A percentile compares a stretch with the other conserved stretches of the same genome.
These are phyloP conservation scores for Strix occidentalis DNA, from an alignment of 2,797 vertebrate genomes.

Conservation along the genomic window DNA sequence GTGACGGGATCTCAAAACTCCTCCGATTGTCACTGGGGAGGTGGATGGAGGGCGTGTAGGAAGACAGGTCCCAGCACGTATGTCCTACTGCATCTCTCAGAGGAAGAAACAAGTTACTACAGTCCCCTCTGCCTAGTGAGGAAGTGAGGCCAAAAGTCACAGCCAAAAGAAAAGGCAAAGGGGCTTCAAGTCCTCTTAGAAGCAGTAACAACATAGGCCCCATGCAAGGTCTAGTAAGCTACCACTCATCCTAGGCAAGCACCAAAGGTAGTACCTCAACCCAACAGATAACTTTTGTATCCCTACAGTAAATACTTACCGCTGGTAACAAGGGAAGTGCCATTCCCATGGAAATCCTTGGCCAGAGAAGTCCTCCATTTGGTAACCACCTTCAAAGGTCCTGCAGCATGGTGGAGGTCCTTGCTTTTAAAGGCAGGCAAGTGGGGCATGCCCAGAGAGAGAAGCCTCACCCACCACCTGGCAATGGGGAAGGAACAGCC, in stretches of 20 bases:
- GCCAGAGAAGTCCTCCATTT: neutral
- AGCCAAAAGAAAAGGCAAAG: neutral
- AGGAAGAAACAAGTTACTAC: accelerated
- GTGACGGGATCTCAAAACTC: accelerated
- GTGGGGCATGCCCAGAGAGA: neutral
- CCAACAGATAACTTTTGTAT: accelerated
- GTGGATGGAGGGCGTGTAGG: accelerated
- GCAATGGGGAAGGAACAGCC: neutral
- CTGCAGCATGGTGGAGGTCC: accelerated
- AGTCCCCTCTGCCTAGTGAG: no score
- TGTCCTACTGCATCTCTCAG: neutral
- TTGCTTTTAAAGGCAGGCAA: neutral
- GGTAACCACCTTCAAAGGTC: accelerated
- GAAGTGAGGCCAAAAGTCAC: neutral
- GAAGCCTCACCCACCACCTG: accelerated
- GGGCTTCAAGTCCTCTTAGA: accelerated
- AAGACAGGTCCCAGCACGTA: neutral
- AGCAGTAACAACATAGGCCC: neutral
- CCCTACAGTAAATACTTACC: neutral
- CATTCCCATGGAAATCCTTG: neutral
- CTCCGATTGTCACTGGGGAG: no score
- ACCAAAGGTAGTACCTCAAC: neutral
- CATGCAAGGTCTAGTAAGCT: accelerated
- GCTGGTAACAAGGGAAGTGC: neutral
- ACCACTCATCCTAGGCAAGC: neutral